Base-by-base conservation (phyloP, 2,888 invertebrate genomes). In the Lasioglossum oenotherae region DNA sequence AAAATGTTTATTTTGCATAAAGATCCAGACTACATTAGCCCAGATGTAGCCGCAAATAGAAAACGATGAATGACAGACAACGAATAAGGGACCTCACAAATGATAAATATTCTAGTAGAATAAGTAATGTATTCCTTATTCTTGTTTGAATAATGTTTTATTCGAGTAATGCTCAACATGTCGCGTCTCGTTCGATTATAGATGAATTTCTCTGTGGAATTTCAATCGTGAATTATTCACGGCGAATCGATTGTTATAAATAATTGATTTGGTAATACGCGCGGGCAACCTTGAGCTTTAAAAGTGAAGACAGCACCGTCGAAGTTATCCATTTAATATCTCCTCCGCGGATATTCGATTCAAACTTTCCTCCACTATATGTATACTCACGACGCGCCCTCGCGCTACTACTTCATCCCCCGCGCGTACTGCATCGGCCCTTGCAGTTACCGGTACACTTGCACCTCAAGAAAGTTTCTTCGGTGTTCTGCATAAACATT, bases 401-500 rank as follows among this genome's bases (percentile, higher is more conserved):
- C 78, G 76, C 67, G 38, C 82, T 23, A 64, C 64, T 71, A 74
- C 57, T 75, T 74, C 83, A 75, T 73, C 76, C 82, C 75, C 71
- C 81, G 74, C 84, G 79, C 85, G 64, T 80, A 78, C 83, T 84
- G 81, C 87, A 84, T 85, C 76, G 86, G 82, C 79, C 86, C 85
- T 81, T 81, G 80, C 83, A 89, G 91, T 87, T 90, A 89, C 89
- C 86, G 79, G 87, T 86, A 85, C 86, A 84, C 85, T 87, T 84
- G 88, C 90, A 85, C 87, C 91, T 89, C 93, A 91, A 91, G 94
- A 95, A 95, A 95, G 93, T 95, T 95, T 93, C 92, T 90, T 88
- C 92, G 91, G 92, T 91, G 91, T 93, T 94, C 94, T 94, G 94
- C 94, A 94, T 94, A 94, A 94, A 94, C 94, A 94, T 94, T 93